Base-by-base conservation (phyloP, 1,140 invertebrate species). In the Lordiphosa mommai region DNA sequence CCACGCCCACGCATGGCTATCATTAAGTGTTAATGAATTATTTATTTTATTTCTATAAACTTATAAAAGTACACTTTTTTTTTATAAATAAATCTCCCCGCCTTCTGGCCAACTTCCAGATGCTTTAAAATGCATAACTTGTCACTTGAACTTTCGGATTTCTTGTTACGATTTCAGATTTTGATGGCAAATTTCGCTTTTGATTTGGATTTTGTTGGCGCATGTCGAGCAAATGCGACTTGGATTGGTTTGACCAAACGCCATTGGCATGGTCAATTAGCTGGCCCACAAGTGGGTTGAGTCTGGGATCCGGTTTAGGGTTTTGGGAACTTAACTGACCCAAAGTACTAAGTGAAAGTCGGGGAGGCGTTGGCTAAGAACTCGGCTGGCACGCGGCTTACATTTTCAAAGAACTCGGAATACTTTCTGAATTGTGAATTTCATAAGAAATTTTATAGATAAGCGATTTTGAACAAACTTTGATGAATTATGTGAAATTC, bases 1-100 rank as follows among this genome's bases (percentile, higher is more conserved):
- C 73, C 55, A 46, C 70, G 16, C 61, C 76, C 66, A 55, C 71
- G 4, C 71, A 84, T 16, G 61, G 61, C 13, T 80, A 80, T 34
- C 71, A 76, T 40, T 82, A 80, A 71, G 50, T 80, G 68, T 55
- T 4, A 46, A 33, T 1, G 49, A 66, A 7, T 49, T 27, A 12
- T 53, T 13, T 44, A 41, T 53, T 60, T 32, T 23, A 5, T 32
- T 33, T 38, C 12, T 58, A 52, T n/a, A n/a, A n/a, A n/a, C 60
- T 50, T 52, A 33, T 37, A 40, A 40, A 20, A n/a, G 4, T 12
- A 9, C 2, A 4, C 3, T 27, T 27, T 41, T 41, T 41, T 27
- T 41, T 7, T 41, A 0, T 33, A 8, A 47, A 47, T 47, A 43
- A 43, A 43, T 43, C 20, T 43, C 34, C 17, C 23, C 6, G 32